Evolutionary conservation across 2,888 invertebrate species (phyloP).

Genomic region (Dryadula phaetusa): DNA sequence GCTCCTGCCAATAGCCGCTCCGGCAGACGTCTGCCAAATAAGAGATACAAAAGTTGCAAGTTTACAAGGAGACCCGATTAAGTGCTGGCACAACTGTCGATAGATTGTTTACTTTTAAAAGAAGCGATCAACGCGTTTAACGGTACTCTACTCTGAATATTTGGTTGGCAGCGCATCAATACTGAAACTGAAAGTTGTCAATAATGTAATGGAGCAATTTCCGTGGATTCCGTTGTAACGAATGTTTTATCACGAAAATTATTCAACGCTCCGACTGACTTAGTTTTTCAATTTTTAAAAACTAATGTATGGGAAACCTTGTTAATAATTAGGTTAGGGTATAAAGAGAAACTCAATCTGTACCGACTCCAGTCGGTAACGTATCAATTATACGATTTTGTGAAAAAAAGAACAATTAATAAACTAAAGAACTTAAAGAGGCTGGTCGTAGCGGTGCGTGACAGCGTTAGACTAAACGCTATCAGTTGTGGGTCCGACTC

Average conservation of each 20-base stretch:
- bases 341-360: too few relatives aligned
- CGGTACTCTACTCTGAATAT: conserved; percentile 30
- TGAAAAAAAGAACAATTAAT: too few relatives aligned
- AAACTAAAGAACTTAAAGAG: too few relatives aligned
- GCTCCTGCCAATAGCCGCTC: conserved; percentile 74
- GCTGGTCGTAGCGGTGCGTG: too few relatives aligned
- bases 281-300: too few relatives aligned
- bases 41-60: conserved; percentile 36
- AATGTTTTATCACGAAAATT: background rate
- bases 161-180: conserved; percentile 31
- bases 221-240: conserved; percentile 10
- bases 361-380: too few relatives aligned
- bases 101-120: conserved; percentile 31
- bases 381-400: too few relatives aligned
- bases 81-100: conserved; percentile 33
- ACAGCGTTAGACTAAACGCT: too few relatives aligned
- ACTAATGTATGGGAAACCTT: too few relatives aligned
- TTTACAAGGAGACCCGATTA: conserved; percentile 37
- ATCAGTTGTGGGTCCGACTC: too few relatives aligned
- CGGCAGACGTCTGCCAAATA: conserved; percentile 57
- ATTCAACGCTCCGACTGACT: too few relatives aligned
- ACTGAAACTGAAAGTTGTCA: conserved; percentile 31
- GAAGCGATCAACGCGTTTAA: conserved; percentile 30
- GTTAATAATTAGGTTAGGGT: too few relatives aligned
- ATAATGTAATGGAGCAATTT: conserved; percentile 24